Conservation (phyloP, 2,888 invertebrate genomes). For the Autographa pulchrina region DNA sequence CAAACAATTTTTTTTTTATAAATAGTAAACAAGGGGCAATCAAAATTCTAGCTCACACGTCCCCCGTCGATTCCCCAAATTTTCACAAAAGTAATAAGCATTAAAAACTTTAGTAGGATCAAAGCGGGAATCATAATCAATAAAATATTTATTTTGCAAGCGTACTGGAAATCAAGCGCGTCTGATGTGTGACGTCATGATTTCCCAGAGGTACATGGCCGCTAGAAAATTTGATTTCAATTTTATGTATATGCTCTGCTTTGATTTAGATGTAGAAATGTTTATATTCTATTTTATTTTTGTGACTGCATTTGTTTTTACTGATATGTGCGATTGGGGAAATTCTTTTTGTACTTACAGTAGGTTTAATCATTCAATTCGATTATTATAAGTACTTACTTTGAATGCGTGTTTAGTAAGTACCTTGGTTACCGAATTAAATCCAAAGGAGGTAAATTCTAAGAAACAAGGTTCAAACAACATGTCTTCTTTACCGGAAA, state of each 20-base stretch:
- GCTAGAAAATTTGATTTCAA: constrained; percentile 76
- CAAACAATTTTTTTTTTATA: no score
- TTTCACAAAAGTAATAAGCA: constrained; percentile 63
- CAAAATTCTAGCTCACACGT: background rate
- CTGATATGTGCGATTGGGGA: no score
- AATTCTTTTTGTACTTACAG: no score
- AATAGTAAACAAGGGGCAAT: no score
- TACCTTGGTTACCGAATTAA: no score
- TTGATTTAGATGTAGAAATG: constrained; percentile 62
- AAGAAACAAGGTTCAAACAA: no score
- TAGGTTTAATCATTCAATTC: background rate
- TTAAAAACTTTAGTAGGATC: constrained; percentile 70
- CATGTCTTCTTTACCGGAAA: no score
- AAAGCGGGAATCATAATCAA: constrained; percentile 71
- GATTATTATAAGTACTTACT: background rate
- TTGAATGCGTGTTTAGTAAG: no score
- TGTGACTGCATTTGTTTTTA: background rate
- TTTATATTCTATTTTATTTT: constrained; percentile 29
- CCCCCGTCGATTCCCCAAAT: background rate
- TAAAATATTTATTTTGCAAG: constrained; percentile 76
- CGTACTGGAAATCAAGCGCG: constrained; percentile 73
- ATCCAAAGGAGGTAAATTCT: no score
- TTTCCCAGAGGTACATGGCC: constrained; percentile 74
- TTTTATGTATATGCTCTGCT: constrained; percentile 69
- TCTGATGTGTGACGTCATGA: constrained; percentile 70